Base-by-base conservation (phyloP, 2,888 invertebrate species). In the Caenorhabditis sp. region DNA sequence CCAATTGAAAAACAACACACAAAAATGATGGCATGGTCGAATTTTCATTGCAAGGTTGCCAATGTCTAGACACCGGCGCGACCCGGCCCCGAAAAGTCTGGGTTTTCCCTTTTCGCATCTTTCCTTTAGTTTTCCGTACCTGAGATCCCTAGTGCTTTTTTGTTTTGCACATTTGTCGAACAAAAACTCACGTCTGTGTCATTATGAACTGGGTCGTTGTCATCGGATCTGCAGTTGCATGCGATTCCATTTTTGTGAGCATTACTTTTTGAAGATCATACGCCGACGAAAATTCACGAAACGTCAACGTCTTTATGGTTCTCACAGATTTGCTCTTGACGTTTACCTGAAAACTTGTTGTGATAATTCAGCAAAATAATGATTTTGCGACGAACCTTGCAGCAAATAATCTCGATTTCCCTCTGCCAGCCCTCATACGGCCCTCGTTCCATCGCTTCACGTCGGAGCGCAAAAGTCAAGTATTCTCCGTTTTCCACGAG, bases 151-250 rank as follows among this genome's bases (percentile, higher is more conserved):
- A n/a, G n/a, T n/a, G n/a, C n/a, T n/a, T n/a, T n/a, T n/a, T n/a
- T n/a, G n/a, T 20, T 24, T 56, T 56, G 8, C 7, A 8, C 9
- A 15, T 15, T 22, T 27, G 4, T 22, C 7, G 11, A 11, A n/a
- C 9, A 26, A 62, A 52, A 52, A 63, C 78, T 63, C 26, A 81
- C 79, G 77, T 79, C 56, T 81, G 74, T 13, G 65, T 66, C 35
- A 81, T 43, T 22, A 81, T 78, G 27, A 59, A 75, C 63, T 71
- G 75, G 43, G 76, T 80, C 0, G 70, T 62, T 6, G 78, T 78
- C 78, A 78, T 76, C 1, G 61, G 53, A 20, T 77, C 66, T 11
- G 50, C 43, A 13, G 26, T 20, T 9, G 15, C 26, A n/a, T 37
- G 45, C 1, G 32, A 24, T 39, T 61, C 66, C 26, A 39, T 58